Evolutionary conservation across 2,888 invertebrate genomes (phyloP).

Genomic region (Hirtodrosophila cameraria): DNA sequence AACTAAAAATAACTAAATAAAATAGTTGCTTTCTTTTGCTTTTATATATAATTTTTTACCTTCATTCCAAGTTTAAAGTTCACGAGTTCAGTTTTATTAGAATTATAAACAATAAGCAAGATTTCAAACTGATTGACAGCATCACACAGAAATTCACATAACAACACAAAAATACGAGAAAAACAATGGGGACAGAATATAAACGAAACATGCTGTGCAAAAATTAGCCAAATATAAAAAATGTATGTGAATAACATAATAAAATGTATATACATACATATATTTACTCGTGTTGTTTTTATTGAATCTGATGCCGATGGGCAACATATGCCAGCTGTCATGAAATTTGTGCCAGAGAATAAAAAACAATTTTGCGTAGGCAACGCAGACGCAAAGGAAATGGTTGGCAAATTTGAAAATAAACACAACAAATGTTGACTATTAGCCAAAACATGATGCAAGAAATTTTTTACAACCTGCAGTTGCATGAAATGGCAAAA

Average conservation of each 20-base stretch:
- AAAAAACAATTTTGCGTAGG: conserved; percentile 29
- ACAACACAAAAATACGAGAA: conserved; percentile 19
- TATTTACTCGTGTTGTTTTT: conserved; percentile 14
- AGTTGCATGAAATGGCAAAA: conserved; percentile 38
- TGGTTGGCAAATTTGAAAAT: conserved; percentile 51
- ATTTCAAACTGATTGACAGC: not conserved
- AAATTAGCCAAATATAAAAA: conserved; percentile 43
- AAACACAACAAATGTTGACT: conserved; percentile 58
- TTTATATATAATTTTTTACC: no score
- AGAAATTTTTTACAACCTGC: conserved; percentile 58
- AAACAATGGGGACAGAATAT: conserved; percentile 12
- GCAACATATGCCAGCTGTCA: conserved; percentile 66
- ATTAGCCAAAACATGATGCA: conserved; percentile 59
- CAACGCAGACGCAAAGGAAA: conserved; percentile 62
- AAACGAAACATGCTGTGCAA: conserved; percentile 17
- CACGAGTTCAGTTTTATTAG: not conserved
- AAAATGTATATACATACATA: conserved; percentile 9
- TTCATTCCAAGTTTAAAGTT: no score
- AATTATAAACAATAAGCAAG: not conserved
- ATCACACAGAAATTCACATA: conserved; percentile 3
- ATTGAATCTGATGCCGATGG: conserved; percentile 37
- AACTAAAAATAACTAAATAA: no score
- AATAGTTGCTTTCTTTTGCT: no score
- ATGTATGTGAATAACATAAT: conserved; percentile 14
- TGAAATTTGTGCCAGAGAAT: conserved; percentile 41